Conservation (phyloP, 2,113 vertebrate species). For the Phylloscopus trochiloides region DNA sequence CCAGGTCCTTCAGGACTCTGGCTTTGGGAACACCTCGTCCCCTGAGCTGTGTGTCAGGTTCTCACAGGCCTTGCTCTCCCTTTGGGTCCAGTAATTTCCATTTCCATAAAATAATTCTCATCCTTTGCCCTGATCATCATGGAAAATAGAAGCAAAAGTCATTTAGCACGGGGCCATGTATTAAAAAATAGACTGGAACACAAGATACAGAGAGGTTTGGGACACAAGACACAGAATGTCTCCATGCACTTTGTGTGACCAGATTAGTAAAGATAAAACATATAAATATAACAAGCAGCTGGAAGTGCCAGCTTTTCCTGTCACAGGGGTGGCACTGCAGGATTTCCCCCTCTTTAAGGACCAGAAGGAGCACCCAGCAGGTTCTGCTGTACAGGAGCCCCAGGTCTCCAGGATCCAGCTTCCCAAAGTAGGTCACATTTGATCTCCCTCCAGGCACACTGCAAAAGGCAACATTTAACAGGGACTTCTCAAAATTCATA, state of each 20-base stretch:
- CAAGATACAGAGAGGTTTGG: neutral
- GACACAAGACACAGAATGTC: neutral
- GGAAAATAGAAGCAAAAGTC: neutral
- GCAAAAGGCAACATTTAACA: neutral
- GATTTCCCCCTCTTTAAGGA: neutral
- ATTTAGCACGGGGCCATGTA: neutral
- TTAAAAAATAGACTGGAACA: neutral
- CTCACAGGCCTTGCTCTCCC: neutral
- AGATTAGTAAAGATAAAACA: neutral
- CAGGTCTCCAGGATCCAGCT: neutral
- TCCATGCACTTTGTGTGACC: neutral
- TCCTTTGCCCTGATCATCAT: neutral
- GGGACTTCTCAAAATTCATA: neutral
- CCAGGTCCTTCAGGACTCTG: neutral
- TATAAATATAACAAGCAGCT: neutral
- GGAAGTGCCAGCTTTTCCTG: neutral
- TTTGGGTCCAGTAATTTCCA: neutral
- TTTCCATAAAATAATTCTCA: neutral
- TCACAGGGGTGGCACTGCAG: neutral
- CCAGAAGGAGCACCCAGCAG: neutral
- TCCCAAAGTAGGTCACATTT: constrained; percentile 18
- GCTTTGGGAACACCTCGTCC: neutral
- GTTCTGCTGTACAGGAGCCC: neutral
- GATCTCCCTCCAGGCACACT: neutral
- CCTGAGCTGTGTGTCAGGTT: neutral